These are phyloP conservation scores for Pterobdella sp. DNA, from an alignment of 2,888 invertebrate genomes.

Conservation along the genomic window DNA sequence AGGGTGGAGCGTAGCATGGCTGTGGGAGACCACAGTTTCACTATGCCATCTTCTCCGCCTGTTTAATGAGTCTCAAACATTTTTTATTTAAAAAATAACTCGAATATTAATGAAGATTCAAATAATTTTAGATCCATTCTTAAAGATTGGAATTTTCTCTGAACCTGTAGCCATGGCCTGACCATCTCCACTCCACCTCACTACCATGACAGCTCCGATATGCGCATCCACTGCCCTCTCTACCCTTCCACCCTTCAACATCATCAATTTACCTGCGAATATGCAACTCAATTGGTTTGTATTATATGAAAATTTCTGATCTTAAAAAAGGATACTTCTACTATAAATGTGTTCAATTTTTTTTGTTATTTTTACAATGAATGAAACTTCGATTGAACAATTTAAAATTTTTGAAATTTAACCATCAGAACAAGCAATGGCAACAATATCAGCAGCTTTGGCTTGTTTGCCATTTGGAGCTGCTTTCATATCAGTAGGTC, in stretches of 20 bases:
- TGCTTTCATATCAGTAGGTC: constrained; percentile 1
- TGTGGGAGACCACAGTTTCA: constrained; percentile 93
- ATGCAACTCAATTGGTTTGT: too few species aligned
- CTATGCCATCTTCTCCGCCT: constrained; percentile 91
- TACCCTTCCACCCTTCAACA: constrained; percentile 78
- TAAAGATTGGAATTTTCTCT: too few species aligned
- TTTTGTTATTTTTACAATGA: neutral
- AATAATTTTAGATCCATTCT: too few species aligned
- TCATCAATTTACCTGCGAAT: constrained; percentile 62
- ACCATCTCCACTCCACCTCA: constrained; percentile 89
- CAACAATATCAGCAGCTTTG: neutral
- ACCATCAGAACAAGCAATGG: constrained; percentile 1
- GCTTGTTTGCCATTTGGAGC: neutral
- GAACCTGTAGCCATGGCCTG: constrained; percentile 85
- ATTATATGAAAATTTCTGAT: too few species aligned
- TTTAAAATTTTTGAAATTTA: neutral
- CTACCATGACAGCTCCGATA: constrained; percentile 72
- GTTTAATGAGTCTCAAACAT: constrained; percentile 34
- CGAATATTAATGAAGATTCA: too few species aligned
- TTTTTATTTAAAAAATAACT: neutral
- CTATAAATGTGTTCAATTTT: too few species aligned
- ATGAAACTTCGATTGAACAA: neutral
- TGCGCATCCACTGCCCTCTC: constrained; percentile 90
- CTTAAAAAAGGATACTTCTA: too few species aligned
- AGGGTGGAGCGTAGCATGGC: constrained; percentile 80